Percentiles rank a stretch among this genome's conserved stretches.
phyloP scores from a whole-genome alignment of 2,797 vertebrate genomes.

The Enteromius thamalakanensis region DNA sequence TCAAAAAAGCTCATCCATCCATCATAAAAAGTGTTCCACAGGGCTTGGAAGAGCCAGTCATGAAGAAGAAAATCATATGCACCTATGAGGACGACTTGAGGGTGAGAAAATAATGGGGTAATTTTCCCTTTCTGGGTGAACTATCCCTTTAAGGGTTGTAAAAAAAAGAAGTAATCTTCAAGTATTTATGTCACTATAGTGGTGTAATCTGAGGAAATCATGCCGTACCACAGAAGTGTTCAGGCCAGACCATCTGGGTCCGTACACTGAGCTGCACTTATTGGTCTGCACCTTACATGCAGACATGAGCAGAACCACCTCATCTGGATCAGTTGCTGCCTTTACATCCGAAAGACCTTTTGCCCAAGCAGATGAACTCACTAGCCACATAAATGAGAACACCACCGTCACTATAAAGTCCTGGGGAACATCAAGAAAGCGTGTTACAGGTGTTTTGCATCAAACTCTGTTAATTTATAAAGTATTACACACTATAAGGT shows the following conservation, averaged over 20 bases:
- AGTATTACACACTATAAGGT: not conserved
- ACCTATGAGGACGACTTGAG: not conserved
- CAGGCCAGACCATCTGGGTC: constrained; percentile 93
- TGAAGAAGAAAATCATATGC: not conserved
- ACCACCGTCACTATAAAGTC: constrained; percentile 97
- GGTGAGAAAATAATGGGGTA: not conserved
- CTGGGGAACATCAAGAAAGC: constrained; percentile 68
- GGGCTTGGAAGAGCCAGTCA: not conserved
- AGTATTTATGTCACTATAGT: not conserved
- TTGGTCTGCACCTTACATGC: constrained; percentile 91
- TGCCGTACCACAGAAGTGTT: constrained; percentile 93
- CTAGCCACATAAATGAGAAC: constrained; percentile 98
- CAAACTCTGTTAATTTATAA: not conserved
- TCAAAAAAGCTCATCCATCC: not conserved
- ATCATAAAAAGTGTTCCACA: not conserved
- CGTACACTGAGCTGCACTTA: constrained; percentile 87
- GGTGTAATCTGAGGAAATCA: not conserved
- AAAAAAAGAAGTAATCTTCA: not conserved
- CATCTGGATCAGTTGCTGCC: constrained; percentile 89
- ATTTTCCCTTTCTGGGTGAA: not conserved
- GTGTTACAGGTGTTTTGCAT: not conserved
- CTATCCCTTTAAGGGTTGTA: not conserved
- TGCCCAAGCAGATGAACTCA: constrained; percentile 96
- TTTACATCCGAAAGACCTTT: constrained; percentile 97
- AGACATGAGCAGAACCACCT: constrained; percentile 89